Base-by-base conservation (phyloP, 2,888 invertebrate species). In the Noctua janthe region DNA sequence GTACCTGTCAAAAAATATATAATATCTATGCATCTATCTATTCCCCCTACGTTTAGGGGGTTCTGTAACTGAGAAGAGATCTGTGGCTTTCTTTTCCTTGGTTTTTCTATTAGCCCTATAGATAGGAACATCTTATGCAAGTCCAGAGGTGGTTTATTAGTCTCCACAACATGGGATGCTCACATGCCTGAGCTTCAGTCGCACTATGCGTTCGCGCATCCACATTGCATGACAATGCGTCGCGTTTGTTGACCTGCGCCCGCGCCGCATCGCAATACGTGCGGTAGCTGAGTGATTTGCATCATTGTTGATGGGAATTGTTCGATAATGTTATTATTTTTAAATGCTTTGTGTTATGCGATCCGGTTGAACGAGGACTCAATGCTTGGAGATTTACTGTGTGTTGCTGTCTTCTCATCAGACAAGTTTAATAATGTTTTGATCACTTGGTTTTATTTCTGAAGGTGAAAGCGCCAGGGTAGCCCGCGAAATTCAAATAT, bases 201-300 rank as follows among this genome's bases (percentile, higher is more conserved):
- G 49, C 74, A 86, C 51, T 79, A 74, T 87, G 85, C 88, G 86
- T 71, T 39, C 20, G 81, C 87, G 86, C 87, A 83, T 71, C 80
- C 81, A 80, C 81, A 64, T 82, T 90, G 94, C 92, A 94, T 94
- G 91, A 91, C 93, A 95, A 94, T 94, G 92, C 90, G 89, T 83
- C 86, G 91, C 92, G 94, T 92, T 91, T 93, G 92, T 94, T 94
- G 94, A 94, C 94, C 91, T 89, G 91, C 88, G 89, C 89, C 86
- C 81, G 92, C 88, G 85, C 74, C 82, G 93, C 93, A 93, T 94
- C 90, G 82, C 92, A 94, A 94, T 93, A 87, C 89, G 81, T 71
- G 83, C 87, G 74, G 82, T 80, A 83, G 89, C 86, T 54, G 83
- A 81, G 70, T 77, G 84, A 89, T 91, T 89, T 86, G 88, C 88